Percentiles rank a stretch among this genome's conserved stretches.
These are phyloP conservation scores for Salpingus planirostris DNA, from an alignment of 2,888 invertebrate genomes.

Conservation along the genomic window DNA sequence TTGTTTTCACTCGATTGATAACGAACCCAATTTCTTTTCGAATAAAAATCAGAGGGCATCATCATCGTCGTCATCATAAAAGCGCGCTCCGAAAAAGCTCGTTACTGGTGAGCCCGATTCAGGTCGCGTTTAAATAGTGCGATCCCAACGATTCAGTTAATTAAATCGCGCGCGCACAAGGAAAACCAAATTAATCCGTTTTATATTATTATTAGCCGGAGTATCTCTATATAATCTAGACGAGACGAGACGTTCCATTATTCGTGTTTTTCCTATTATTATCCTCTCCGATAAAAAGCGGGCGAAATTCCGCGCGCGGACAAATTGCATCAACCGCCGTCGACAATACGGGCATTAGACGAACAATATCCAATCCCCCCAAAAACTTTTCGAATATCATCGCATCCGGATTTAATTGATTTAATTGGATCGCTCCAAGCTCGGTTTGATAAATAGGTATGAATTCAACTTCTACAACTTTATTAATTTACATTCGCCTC, in stretches of 20 bases:
- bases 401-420: slow-evolving; percentile 12
- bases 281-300: too few relatives aligned
- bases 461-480: slow-evolving; percentile 11
- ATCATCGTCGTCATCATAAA: too few relatives aligned
- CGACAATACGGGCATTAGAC: too few relatives aligned
- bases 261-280: not conserved
- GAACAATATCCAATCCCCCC: too few relatives aligned
- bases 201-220: too few relatives aligned
- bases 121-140: slow-evolving; percentile 8
- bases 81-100: slow-evolving; percentile 4
- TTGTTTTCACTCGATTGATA: slow-evolving; percentile 7
- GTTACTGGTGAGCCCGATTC: slow-evolving; percentile 5
- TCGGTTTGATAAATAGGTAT: slow-evolving; percentile 15
- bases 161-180: slow-evolving; percentile 7
- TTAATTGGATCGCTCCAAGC: slow-evolving; percentile 8
- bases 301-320: too few relatives aligned
- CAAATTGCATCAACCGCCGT: too few relatives aligned
- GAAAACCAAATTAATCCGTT: slow-evolving; percentile 4
- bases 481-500: slow-evolving; percentile 12
- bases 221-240: too few relatives aligned
- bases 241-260: not conserved
- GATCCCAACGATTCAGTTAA: slow-evolving; percentile 11
- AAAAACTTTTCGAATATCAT: slow-evolving; percentile 8
- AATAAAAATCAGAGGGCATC: too few relatives aligned
- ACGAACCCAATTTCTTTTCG: slow-evolving; percentile 13